phyloP scores from a whole-genome alignment of 2,888 invertebrate species.

The Toxonevra muliebris region DNA sequence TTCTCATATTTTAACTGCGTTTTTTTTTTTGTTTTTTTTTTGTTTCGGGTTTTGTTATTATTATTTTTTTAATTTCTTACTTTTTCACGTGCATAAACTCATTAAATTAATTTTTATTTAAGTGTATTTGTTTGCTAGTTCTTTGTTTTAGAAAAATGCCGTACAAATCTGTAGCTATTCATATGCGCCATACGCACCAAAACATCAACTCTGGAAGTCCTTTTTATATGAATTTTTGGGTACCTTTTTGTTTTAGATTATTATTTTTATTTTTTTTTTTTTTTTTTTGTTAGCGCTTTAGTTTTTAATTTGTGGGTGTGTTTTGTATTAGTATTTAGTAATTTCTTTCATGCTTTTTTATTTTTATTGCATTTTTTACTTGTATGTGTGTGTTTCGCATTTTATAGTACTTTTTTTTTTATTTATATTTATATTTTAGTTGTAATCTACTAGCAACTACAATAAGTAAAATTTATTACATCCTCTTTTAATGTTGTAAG shows the following conservation, averaged over 20 bases:
- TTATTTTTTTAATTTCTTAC: constrained; percentile 34
- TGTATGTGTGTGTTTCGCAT: too few relatives aligned
- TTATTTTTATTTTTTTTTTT: constrained; percentile 17
- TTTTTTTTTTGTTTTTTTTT: constrained; percentile 24
- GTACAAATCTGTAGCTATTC: constrained; percentile 39
- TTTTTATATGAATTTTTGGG: constrained; percentile 25
- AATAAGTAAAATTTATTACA: constrained; percentile 44
- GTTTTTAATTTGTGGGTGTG: constrained; percentile 21
- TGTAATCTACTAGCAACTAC: constrained; percentile 20
- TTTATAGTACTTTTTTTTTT: constrained; percentile 42
- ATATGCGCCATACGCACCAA: too few relatives aligned
- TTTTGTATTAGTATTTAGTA: constrained; percentile 2
- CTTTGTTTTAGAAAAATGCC: constrained; percentile 5
- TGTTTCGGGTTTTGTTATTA: constrained; percentile 30
- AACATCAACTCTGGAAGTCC: not conserved
- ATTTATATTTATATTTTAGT: constrained; percentile 36
- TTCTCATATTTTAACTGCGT: constrained; percentile 27
- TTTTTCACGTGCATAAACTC: constrained; percentile 59
- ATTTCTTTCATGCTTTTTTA: constrained; percentile 23
- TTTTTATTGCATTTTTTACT: too few relatives aligned
- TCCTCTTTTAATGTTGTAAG: constrained; percentile 33
- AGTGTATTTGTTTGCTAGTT: constrained; percentile 18
- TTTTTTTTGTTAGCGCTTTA: constrained; percentile 8
- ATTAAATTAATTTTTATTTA: constrained; percentile 55
- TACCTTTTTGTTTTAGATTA: constrained; percentile 20